Evolutionary conservation across 2,888 invertebrate species (phyloP), one percentile per base, ranked within the genome.

Genomic region (Pristionchus exspectatus): DNA sequence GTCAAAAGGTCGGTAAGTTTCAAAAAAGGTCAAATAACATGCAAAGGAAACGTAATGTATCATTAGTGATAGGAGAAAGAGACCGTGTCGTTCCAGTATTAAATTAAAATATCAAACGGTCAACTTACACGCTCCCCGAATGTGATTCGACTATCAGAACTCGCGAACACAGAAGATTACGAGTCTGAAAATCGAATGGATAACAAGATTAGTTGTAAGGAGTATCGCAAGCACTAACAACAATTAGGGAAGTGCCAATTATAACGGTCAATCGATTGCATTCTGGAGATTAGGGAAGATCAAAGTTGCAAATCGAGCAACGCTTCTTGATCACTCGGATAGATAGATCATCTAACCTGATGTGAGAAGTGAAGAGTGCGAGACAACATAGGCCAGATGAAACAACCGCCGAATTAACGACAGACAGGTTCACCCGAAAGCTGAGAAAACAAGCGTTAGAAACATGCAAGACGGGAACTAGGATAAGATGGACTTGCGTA

Each of bases 381-480:
- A 50, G 77, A 44, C 77, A 77, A 50, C 77, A 77, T 77, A 77
- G 38, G 77, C 24, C 44, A 77, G 72, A 30, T 21, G 50, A 44
- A n/a, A 44, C 12, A 24, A 21, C 77, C 38, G 77, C 44, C 77
- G 77, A 77, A 38, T 77, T 33, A 38, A 74, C 74, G 77, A 77
- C 77, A 44, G 77, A 77, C 77, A 18, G 77, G 44, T 38, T 77
- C 38, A 77, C 77, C 77, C 77, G 44, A 44, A 77, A 77, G 50
- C 38, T 77, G 77, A 77, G 77, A 44, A 77, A 77, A 44, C 24
- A 77, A n/a, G 77, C 44, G 77, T 77, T 77, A 77, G 69, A 74
- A 74, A 21, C 33, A n/a, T 74, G 74, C 74, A 38, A 33, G 27
- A 27, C 44, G 9, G 44, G 44, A 50, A 50, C 44, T 50, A 9